Percentiles rank a stretch among this genome's conserved stretches.
Evolutionary conservation across 1,140 invertebrate species (phyloP).

Genomic region (Formica exsecta): DNA sequence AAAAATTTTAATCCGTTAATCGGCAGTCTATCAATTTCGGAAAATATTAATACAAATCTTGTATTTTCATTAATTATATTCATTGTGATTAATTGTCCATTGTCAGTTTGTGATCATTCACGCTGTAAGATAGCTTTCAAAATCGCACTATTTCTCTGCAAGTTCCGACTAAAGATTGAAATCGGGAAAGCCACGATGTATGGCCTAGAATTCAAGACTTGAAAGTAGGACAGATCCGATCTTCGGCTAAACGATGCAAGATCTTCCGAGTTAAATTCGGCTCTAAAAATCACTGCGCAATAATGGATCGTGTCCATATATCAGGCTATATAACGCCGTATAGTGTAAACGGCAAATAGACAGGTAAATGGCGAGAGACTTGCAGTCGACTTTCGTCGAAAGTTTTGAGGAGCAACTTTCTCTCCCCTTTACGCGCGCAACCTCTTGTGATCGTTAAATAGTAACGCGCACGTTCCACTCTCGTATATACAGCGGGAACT

Average conservation of each 20-base stretch:
- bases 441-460: constrained; percentile 50
- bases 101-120: not conserved
- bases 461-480: not conserved
- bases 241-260: constrained; percentile 23
- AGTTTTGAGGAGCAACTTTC: constrained; percentile 53
- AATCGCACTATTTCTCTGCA: not conserved
- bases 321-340: not conserved
- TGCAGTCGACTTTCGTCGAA: constrained; percentile 38
- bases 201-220: not conserved
- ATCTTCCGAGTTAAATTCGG: constrained; percentile 17
- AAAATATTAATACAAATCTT: no score
- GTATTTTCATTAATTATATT: no score
- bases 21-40: no score
- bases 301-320: constrained; percentile 50
- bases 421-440: constrained; percentile 21
- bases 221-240: not conserved
- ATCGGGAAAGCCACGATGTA: not conserved
- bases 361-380: constrained; percentile 24
- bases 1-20: no score
- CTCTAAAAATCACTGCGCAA: constrained; percentile 13
- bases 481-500: constrained; percentile 36
- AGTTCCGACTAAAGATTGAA: not conserved
- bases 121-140: not conserved
- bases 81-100: not conserved
- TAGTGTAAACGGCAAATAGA: constrained; percentile 36